These are phyloP conservation scores for Dioctria rufipes DNA, from an alignment of 2,888 invertebrate species.

Conservation along the genomic window DNA sequence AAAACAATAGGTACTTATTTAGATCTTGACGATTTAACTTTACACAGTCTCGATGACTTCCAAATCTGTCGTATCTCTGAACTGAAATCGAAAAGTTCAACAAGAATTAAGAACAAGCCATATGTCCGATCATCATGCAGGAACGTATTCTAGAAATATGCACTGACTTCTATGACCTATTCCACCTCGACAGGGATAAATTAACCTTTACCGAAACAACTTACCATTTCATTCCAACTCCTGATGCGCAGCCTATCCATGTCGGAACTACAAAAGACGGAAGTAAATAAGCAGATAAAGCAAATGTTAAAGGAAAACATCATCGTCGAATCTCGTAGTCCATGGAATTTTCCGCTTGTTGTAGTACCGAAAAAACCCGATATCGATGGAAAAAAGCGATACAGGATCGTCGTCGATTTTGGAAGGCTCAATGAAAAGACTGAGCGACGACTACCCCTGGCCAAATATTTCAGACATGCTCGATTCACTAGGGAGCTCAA, in stretches of 20 bases:
- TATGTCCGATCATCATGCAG: no score
- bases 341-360: neutral
- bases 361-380: neutral
- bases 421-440: neutral
- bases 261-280: neutral
- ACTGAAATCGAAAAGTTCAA: no score
- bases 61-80: neutral
- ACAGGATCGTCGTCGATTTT: neutral
- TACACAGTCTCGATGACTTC: neutral
- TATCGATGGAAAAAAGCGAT: neutral
- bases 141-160: neutral
- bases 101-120: no score
- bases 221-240: neutral
- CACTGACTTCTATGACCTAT: neutral
- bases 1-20: neutral
- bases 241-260: neutral
- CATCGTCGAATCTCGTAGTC: neutral
- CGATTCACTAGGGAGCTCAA: neutral
- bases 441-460: neutral
- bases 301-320: constrained; percentile 4
- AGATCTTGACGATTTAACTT: neutral
- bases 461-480: neutral
- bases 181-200: neutral
- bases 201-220: neutral
- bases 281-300: neutral